Evolutionary conservation across 2,113 vertebrate species (phyloP), one percentile per base, ranked within the genome.

Genomic region (Tamias sibiricus): DNA sequence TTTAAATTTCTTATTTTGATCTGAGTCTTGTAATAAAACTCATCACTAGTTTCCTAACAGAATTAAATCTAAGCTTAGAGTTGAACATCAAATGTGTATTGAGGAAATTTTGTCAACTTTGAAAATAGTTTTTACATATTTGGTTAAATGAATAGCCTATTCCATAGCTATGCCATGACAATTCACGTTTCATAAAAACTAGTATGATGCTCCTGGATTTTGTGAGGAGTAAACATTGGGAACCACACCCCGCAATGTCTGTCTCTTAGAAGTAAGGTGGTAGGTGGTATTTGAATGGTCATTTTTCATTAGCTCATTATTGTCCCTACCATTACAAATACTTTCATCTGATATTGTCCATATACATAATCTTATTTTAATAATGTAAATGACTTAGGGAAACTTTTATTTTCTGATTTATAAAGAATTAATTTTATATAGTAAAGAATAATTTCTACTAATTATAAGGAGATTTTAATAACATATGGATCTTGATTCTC

Each of bases 371-470:
- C 8, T 95, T 42, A 90, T 68, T 87, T 54, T 49, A 92, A 66
- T 74, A 68, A 69, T 54, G 11, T 54, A 49, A 6, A 77, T 82
- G 14, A 47, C 26, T 84, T 84, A 85, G 40, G 28, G 6, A 66
- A 68, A n/a, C n/a, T 76, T 71, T 84, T 30, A 79, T 71, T 94
- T 88, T 6, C n/a, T 62, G 12, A 62, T 76, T 87, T 12, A 13
- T 54, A 40, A 82, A 90, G 1, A 59, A 40, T 62, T 59, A 24
- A 52, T 72, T 75, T 86, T 10, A 11, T 57, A 8, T 28, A 74
- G 10, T 82, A 35, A 92, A 87, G 24, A 90, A 74, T 92, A 83
- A 87, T 75, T 69, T 76, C 11, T 92, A 69, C 44, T 72, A 88
- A 47, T 76, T 72, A 59, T 72, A 84, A 87, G 24, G 2, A 30